A percentile compares a stretch with the other conserved stretches of the same genome.
Conservation (phyloP, 2,888 invertebrate genomes). For the Perdita meconis region DNA sequence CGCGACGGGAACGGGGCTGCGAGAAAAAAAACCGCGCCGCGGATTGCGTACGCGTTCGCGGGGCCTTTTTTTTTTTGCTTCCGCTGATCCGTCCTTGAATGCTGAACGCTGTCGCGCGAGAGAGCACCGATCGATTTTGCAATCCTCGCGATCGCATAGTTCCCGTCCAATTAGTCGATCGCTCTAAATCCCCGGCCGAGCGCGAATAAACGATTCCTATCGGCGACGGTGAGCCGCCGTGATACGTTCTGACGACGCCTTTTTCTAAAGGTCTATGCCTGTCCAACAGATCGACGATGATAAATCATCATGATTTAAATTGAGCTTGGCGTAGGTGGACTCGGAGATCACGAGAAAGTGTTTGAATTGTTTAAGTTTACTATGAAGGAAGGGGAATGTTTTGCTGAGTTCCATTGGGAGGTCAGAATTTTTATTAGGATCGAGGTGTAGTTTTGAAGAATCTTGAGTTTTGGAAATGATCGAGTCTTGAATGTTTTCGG, state of each 20-base stretch:
- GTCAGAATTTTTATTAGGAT: too few relatives aligned
- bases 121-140: conserved; percentile 69
- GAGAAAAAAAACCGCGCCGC: conserved; percentile 20
- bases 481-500: too few relatives aligned
- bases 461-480: too few relatives aligned
- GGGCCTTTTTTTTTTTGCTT: conserved; percentile 63
- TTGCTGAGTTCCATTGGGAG: too few relatives aligned
- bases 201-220: conserved; percentile 48
- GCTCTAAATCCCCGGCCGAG: conserved; percentile 57
- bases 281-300: too few relatives aligned
- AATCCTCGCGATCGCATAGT: conserved; percentile 69
- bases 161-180: conserved; percentile 69
- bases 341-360: too few relatives aligned
- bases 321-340: too few relatives aligned
- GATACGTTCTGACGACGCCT: conserved; percentile 6
- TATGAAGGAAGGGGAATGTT: too few relatives aligned
- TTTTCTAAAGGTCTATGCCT: too few relatives aligned
- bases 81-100: conserved; percentile 69
- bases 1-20: neutral
- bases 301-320: too few relatives aligned
- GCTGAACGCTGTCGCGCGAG: conserved; percentile 48
- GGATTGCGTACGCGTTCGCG: conserved; percentile 28
- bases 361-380: too few relatives aligned
- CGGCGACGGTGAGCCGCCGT: conserved; percentile 43
- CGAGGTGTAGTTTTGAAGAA: too few relatives aligned